Conservation (phyloP, 2,113 vertebrate species). For the western clawed frog (Xenopus tropicalis) region DNA sequence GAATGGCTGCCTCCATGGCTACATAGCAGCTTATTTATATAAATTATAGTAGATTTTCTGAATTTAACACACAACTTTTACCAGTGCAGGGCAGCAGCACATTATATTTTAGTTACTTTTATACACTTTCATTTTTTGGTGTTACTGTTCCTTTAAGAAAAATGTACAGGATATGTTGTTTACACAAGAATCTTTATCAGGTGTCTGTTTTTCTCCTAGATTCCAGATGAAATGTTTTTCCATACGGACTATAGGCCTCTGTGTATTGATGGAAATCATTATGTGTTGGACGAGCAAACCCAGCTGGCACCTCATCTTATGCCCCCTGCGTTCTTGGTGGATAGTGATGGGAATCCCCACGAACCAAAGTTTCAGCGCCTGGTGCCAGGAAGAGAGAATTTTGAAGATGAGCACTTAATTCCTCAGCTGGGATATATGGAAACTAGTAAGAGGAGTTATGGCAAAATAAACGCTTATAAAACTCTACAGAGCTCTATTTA, state of each 20-base stretch:
- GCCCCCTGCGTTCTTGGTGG: conserved; percentile 95
- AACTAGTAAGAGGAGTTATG: conserved; percentile 75
- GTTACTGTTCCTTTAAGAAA: too few species aligned
- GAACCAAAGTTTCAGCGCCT: conserved; percentile 88
- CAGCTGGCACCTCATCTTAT: conserved; percentile 97
- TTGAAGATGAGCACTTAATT: conserved; percentile 86
- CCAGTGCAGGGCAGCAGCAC: too few species aligned
- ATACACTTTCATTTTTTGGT: too few species aligned
- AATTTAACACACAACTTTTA: too few species aligned
- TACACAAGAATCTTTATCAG: too few species aligned
- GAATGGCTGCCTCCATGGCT: too few species aligned
- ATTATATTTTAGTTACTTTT: too few species aligned
- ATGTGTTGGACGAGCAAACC: conserved; percentile 94
- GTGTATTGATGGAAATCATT: conserved; percentile 89
- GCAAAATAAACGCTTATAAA: not conserved
- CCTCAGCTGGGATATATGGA: conserved; percentile 94
- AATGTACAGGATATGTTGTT: too few species aligned
- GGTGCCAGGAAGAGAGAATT: conserved; percentile 92
- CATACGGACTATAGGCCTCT: conserved; percentile 96
- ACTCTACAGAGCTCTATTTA: too few species aligned
- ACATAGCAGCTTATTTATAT: too few species aligned
- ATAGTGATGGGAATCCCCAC: conserved; percentile 96
- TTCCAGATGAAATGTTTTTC: conserved; percentile 98
- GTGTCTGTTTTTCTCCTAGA: conserved; percentile 60
- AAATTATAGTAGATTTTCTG: too few species aligned